A percentile compares a stretch with the other conserved stretches of the same genome.
Conservation (phyloP, 2,113 vertebrate genomes). For the Vombatus ursinus region DNA sequence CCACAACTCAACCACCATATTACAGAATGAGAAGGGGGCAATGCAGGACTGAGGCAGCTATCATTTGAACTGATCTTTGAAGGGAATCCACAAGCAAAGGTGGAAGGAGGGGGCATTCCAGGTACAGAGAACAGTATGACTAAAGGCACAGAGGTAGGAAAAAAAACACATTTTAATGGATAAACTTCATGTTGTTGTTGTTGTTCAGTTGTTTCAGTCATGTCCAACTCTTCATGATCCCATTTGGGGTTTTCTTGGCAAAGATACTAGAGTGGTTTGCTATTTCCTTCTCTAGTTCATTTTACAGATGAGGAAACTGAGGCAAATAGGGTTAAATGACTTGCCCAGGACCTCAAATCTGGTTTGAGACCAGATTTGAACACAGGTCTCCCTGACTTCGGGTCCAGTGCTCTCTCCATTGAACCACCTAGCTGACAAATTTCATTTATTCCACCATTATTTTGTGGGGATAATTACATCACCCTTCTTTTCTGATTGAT, state of each 20-base stretch:
- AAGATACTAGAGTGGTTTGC: neutral
- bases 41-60: neutral
- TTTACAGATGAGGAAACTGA: neutral
- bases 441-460: neutral
- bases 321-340: neutral
- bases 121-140: neutral
- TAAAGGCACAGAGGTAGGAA: neutral
- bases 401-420: neutral
- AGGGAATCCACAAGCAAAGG: neutral
- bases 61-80: slow-evolving; percentile 36
- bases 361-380: neutral
- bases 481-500: slow-evolving; percentile 42
- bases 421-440: neutral
- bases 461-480: neutral
- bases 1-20: neutral
- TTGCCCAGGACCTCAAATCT: too few relatives aligned
- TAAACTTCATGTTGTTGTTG: neutral
- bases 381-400: neutral
- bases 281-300: neutral
- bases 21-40: neutral
- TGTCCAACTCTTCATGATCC: neutral
- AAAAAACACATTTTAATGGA: neutral
- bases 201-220: neutral
- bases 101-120: neutral
- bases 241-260: neutral